Evolutionary conservation across 2,888 invertebrate species (phyloP).

Genomic region (Limnephilus rhombicus): DNA sequence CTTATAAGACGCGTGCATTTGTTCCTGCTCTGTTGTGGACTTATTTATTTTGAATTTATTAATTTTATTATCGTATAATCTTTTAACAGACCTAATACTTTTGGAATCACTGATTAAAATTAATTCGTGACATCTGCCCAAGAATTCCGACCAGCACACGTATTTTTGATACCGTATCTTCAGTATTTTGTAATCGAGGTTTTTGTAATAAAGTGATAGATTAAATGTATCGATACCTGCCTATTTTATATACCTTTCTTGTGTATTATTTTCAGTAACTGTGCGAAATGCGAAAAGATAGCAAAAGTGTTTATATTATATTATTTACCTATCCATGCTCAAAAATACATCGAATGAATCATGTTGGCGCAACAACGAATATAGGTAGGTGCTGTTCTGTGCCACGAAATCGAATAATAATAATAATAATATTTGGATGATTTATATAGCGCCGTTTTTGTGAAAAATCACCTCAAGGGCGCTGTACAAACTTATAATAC

Average conservation of each 20-base stretch:
- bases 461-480: no score
- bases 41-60: neutral
- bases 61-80: neutral
- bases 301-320: neutral
- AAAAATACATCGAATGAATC: neutral
- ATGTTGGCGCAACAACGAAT: neutral
- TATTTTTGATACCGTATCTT: neutral
- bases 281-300: neutral
- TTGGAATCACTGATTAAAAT: neutral
- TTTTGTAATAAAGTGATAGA: neutral
- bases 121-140: neutral
- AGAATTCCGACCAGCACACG: neutral
- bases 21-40: neutral
- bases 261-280: neutral
- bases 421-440: no score
- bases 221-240: neutral
- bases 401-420: neutral
- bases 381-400: neutral
- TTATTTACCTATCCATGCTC: neutral
- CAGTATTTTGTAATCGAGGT: neutral
- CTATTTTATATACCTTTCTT: neutral
- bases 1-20: neutral
- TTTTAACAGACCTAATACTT: neutral
- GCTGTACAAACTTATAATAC: no score
- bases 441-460: no score